phyloP scores from a whole-genome alignment of 2,113 vertebrate species.

The Bubo scandiacus region DNA sequence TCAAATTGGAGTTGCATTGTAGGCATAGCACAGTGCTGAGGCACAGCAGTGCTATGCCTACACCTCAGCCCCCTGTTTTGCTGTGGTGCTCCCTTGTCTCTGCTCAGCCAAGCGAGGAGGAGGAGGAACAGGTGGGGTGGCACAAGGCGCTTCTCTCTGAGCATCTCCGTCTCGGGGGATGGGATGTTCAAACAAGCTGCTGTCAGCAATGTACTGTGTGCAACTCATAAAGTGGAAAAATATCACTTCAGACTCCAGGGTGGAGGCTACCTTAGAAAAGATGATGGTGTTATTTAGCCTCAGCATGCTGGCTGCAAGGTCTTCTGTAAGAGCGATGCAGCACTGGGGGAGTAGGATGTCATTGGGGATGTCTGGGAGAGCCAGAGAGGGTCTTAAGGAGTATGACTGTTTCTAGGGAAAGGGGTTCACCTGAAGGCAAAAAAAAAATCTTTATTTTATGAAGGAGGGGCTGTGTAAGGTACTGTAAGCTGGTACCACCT shows the following conservation, averaged over 20 bases:
- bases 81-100: neutral
- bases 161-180: neutral
- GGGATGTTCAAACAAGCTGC: neutral
- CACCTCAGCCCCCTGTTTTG: rapidly evolving
- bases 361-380: neutral
- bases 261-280: constrained; percentile 14
- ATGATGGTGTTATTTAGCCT: neutral
- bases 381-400: neutral
- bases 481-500: neutral
- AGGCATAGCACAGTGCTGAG: neutral
- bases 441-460: neutral
- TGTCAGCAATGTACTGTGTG: neutral
- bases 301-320: neutral
- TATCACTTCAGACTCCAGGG: constrained; percentile 23
- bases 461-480: neutral
- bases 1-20: neutral
- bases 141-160: neutral
- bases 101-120: rapidly evolving
- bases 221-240: constrained; percentile 12
- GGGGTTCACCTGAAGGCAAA: neutral
- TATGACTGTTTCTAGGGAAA: neutral
- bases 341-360: neutral
- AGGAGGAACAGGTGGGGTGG: neutral
- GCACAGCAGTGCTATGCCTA: neutral
- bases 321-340: neutral